Base-by-base conservation (phyloP, 2,797 vertebrate species). In the Tragelaphus oryx region DNA sequence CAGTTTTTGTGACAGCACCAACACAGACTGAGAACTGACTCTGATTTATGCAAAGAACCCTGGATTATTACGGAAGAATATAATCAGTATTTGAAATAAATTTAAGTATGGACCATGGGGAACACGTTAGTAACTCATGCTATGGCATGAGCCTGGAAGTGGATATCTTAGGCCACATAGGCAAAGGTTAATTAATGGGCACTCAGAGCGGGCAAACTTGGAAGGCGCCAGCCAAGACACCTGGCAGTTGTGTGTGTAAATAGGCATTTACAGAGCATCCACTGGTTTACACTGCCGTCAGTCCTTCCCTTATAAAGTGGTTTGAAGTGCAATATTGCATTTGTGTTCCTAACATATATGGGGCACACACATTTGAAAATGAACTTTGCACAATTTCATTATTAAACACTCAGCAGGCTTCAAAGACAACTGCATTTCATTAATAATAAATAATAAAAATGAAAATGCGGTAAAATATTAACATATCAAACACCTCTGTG, bases 381-480 rank as follows among this genome's bases (percentile, higher is more conserved):
- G 93, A 97, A 95, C 44, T 82, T 95, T 96, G 93, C 85, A 95
- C 74, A 90, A 97, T 96, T 97, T 94, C 96, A 96, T 97, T 96
- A 98, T 97, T 96, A 97, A 98, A 96, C 87, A 96, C 95, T 94
- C 95, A 97, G 96, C 97, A 90, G 96, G 96, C 96, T 95, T 97
- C 96, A 97, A 97, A 98, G 97, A 92, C 81, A 97, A 96, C 96
- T 92, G 94, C 62, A 94, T 95, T 96, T 95, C 97, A 98, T 97
- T 97, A 98, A 97, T 97, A 98, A 98, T 97, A 98, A 97, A 97
- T 97, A 97, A 95, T 95, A 97, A 97, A 65, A 97, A 95, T 96
- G 94, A 97, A 97, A 97, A 97, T 0, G 18, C 91, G 90, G 95
- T 92, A 84, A 97, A 94, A 97, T 92, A 98, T 97, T 98, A 97